Conservation (phyloP, 2,113 vertebrate species). For the Pao palembangensis region DNA sequence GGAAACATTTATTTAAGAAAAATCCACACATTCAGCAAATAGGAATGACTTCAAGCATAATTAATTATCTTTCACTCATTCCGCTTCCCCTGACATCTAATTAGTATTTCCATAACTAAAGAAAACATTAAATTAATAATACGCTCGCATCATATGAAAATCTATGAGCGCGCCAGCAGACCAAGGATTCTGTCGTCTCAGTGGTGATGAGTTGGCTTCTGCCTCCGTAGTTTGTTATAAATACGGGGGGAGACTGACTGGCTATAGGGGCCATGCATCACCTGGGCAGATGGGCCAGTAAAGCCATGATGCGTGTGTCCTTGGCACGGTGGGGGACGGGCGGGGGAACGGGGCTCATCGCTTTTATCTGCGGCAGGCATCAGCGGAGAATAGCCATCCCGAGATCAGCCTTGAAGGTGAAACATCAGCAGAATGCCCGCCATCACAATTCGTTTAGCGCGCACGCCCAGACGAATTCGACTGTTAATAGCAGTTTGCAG, state of each 20-base stretch:
- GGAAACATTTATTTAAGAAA: slow-evolving; percentile 6
- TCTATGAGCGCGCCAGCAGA: slow-evolving; percentile 19
- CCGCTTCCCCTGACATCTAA: slow-evolving; percentile 19
- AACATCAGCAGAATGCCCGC: slow-evolving; percentile 45
- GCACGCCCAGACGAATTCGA: slow-evolving; percentile 32
- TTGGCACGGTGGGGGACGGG: slow-evolving; percentile 44
- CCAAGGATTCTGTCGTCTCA: slow-evolving; percentile 33
- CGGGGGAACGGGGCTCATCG: slow-evolving; percentile 49
- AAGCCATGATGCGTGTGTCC: slow-evolving; percentile 68
- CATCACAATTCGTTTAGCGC: slow-evolving; percentile 53
- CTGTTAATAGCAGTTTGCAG: slow-evolving; percentile 28
- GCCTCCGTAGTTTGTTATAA: slow-evolving; percentile 60
- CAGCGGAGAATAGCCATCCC: slow-evolving; percentile 54
- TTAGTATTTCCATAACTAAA: slow-evolving; percentile 30
- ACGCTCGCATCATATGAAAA: slow-evolving; percentile 7
- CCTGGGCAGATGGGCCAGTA: slow-evolving; percentile 66
- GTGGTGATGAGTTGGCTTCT: slow-evolving; percentile 49
- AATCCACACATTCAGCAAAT: background rate
- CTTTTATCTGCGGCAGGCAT: slow-evolving; percentile 67
- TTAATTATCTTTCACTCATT: slow-evolving; percentile 17
- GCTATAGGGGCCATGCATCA: slow-evolving; percentile 68
- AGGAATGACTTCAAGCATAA: slow-evolving; percentile 5
- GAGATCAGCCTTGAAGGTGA: slow-evolving; percentile 68
- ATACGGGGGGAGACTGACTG: slow-evolving; percentile 56
- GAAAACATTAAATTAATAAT: slow-evolving; percentile 22